Evolutionary conservation across 1,140 invertebrate genomes (phyloP), one percentile per base, ranked within the genome.

Genomic region (Acromyrmex heyeri): DNA sequence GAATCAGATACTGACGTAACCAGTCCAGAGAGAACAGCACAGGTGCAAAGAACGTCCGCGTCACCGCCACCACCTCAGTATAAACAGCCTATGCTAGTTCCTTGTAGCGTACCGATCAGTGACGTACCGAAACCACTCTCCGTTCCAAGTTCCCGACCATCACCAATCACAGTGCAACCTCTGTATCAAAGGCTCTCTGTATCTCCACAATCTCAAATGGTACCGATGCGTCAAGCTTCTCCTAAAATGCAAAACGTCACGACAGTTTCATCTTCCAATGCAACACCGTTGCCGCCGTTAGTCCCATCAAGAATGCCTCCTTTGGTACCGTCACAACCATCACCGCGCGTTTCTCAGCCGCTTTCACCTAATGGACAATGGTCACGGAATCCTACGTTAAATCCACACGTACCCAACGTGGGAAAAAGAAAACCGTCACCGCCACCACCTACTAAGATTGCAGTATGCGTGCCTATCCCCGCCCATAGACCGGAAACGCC

Each of bases 351-450:
- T 0, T 64, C 93, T 16, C 94, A 94, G 10, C 91, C 93, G 0
- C 88, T 93, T 0, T 95, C 94, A 0, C 94, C 95, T 0, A 95
- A 95, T 59, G 94, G 95, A 8, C 95, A 95, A 59, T 95, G 94
- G 94, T 92, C 90, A 0, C 89, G 94, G 1, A 91, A 86, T 4
- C 73, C 92, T 0, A n/a, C 87, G 0, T 62, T 92, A 21, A 91
- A 78, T 69, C 88, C 94, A 4, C 88, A 92, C 16, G 27, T 92
- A 16, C 79, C 91, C 0, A 90, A 87, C 18, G 72, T 83, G 0
- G 88, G 83, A 0, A 92, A 93, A 64, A 88, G 82, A 0, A 92
- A 93, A 78, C 30, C 90, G 3, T 81, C 92, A 21, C 77, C 92
- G 21, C 85, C 91, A 0, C 72, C 91, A 0, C 72, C 91, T 3